Percentiles rank a stretch among this genome's conserved stretches.
These are phyloP conservation scores for Polydrusus cervinus DNA, from an alignment of 2,888 invertebrate species.

Conservation along the genomic window DNA sequence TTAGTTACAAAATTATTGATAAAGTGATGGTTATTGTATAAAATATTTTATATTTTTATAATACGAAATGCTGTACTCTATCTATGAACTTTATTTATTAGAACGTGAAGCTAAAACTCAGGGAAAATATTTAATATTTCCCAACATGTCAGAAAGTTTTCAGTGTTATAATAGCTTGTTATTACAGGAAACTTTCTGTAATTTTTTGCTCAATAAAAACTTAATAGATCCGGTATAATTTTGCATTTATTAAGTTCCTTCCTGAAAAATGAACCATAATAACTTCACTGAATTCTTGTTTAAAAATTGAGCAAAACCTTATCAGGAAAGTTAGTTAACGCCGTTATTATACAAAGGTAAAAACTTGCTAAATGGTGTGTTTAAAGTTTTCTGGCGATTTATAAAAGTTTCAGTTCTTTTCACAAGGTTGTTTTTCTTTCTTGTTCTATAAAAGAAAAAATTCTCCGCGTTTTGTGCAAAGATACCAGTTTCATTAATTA, in stretches of 20 bases:
- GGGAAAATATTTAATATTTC: no score
- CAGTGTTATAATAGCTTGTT: background rate
- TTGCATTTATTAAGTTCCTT: constrained; percentile 4
- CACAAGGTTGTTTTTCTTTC: constrained; percentile 34
- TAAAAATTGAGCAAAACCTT: constrained; percentile 23
- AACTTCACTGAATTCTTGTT: constrained; percentile 5
- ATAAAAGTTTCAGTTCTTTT: constrained; percentile 39
- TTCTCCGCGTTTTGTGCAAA: constrained; percentile 20
- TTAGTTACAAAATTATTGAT: no score
- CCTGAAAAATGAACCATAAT: constrained; percentile 3
- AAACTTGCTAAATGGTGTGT: constrained; percentile 29
- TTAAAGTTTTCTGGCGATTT: constrained; percentile 33
- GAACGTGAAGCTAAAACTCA: no score
- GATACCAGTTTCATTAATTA: constrained; percentile 40
- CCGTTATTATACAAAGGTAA: constrained; percentile 17
- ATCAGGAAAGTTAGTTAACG: constrained; percentile 31
- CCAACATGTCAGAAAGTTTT: no score
- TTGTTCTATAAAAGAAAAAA: constrained; percentile 32
- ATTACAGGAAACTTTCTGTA: background rate
- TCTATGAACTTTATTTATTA: no score
- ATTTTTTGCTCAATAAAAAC: background rate
- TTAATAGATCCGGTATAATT: background rate
- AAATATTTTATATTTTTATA: no score
- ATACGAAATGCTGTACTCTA: no score
- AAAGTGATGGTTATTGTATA: no score